phyloP scores from a whole-genome alignment of 1,140 invertebrate species.

The Rhopalosiphum padi region DNA sequence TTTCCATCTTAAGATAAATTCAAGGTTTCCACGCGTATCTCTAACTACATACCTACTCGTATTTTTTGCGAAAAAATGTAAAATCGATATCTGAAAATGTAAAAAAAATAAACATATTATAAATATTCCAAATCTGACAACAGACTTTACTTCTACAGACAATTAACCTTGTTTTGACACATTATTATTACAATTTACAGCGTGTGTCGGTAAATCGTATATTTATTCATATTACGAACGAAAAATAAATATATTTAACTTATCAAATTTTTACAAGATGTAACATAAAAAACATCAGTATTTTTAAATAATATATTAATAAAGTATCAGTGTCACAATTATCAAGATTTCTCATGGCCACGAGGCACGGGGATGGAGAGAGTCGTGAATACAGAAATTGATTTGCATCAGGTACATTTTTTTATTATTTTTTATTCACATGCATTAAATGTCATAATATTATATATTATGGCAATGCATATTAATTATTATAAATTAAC shows the following conservation, averaged over 20 bases:
- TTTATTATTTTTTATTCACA: not conserved
- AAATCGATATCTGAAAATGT: not conserved
- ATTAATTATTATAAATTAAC: not conserved
- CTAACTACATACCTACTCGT: not conserved
- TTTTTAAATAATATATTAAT: not conserved
- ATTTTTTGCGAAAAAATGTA: not conserved
- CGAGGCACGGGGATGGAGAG: too few relatives aligned
- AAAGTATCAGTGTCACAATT: too few relatives aligned
- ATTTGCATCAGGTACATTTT: not conserved
- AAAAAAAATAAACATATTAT: not conserved
- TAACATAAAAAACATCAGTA: not conserved
- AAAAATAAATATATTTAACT: not conserved
- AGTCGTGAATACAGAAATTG: not conserved
- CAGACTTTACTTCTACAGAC: not conserved
- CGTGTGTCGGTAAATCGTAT: not conserved
- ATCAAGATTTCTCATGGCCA: too few relatives aligned
- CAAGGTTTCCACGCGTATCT: conserved; percentile 3
- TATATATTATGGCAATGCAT: too few relatives aligned
- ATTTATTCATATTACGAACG: not conserved
- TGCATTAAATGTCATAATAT: too few relatives aligned
- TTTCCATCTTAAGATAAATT: not conserved
- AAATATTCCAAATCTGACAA: not conserved
- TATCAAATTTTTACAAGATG: not conserved
- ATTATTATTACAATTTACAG: not conserved
- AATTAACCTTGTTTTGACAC: not conserved